Percentiles rank a stretch among this genome's conserved stretches.
Evolutionary conservation across 2,113 vertebrate species (phyloP).

Genomic region (Oenanthe oenanthe): DNA sequence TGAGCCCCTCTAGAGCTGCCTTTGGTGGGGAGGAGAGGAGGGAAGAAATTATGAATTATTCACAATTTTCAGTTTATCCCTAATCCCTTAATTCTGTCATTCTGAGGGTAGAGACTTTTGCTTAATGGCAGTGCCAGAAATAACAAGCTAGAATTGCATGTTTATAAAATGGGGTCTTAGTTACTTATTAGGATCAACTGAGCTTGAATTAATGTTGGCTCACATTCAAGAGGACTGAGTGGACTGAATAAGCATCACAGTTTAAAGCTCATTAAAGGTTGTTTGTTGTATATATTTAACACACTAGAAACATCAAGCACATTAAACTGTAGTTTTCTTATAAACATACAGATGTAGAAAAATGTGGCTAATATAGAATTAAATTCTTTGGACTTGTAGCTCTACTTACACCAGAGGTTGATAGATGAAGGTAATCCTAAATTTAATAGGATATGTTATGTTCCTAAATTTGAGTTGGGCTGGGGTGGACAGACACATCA

Average conservation of each 20-base stretch:
- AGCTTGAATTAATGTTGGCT: conserved; percentile 61
- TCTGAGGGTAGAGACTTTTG: conserved; percentile 11
- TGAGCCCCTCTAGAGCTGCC: not conserved
- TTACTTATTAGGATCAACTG: conserved; percentile 63
- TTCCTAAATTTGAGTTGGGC: not conserved
- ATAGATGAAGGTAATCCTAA: not conserved
- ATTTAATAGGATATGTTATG: not conserved
- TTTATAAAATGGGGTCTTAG: conserved; percentile 63
- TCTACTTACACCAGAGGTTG: not conserved
- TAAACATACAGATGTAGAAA: not conserved
- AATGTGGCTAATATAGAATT: not conserved
- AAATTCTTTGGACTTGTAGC: not conserved
- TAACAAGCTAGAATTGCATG: conserved; percentile 63
- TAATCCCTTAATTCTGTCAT: conserved; percentile 50
- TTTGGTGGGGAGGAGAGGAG: not conserved
- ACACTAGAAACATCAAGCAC: not conserved
- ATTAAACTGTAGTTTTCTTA: not conserved
- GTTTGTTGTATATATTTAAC: conserved; percentile 19
- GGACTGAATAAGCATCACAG: conserved; percentile 13
- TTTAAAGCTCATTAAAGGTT: not conserved
- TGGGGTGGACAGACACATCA: not conserved
- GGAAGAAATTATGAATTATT: conserved; percentile 23
- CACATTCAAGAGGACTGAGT: conserved; percentile 16
- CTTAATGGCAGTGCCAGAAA: conserved; percentile 59
- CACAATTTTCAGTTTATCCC: conserved; percentile 18